Evolutionary conservation across 2,797 vertebrate species (phyloP).

Genomic region (Diplodus sargus): DNA sequence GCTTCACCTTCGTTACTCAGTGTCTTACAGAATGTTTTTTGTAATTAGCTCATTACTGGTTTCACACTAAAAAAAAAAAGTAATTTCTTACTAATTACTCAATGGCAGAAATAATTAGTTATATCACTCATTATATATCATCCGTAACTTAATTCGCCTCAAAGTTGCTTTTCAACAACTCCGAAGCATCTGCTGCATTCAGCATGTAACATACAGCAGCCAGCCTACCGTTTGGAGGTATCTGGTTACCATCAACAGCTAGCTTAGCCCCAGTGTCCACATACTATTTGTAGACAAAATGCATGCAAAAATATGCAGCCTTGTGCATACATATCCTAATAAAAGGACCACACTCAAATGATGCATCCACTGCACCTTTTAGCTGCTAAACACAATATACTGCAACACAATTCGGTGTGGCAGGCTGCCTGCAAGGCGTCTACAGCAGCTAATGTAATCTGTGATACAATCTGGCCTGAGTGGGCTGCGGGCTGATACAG

Average conservation of each 20-base stretch:
- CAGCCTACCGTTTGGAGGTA: not conserved
- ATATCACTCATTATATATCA: not conserved
- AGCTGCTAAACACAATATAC: conserved; percentile 10
- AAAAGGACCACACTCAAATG: conserved; percentile 9
- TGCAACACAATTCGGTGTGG: conserved; percentile 38
- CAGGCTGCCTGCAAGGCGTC: conserved; percentile 50
- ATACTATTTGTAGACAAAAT: not conserved
- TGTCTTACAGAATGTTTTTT: not conserved
- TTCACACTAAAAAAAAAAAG: not conserved
- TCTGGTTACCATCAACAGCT: not conserved
- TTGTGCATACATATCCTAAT: not conserved
- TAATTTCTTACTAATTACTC: not conserved
- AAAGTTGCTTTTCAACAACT: not conserved
- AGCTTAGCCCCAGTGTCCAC: not conserved
- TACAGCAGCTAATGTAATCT: conserved; percentile 71
- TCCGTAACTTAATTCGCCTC: not conserved
- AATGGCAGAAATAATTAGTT: not conserved
- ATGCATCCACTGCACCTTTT: conserved; percentile 24
- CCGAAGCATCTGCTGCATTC: not conserved
- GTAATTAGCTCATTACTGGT: not conserved
- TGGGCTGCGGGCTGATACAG: conserved; percentile 61
- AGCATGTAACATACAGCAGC: not conserved
- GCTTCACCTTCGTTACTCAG: not conserved
- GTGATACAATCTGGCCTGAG: conserved; percentile 69
- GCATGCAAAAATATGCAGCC: not conserved